phyloP scores from a whole-genome alignment of 2,113 vertebrate genomes.

The Crypturellus undulatus region DNA sequence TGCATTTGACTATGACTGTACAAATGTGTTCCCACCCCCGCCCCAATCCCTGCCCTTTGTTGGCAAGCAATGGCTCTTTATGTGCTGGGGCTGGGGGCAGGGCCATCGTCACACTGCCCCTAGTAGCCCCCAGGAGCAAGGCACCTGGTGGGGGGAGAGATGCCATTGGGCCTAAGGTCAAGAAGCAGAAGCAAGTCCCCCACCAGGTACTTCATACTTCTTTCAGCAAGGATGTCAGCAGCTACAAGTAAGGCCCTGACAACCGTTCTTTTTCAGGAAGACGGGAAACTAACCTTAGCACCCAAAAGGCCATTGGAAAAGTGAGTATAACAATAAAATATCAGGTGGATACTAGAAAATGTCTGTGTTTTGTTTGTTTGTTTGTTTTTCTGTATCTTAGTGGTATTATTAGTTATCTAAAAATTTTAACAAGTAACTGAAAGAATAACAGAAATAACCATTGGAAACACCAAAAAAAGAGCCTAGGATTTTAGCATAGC shows the following conservation, averaged over 20 bases:
- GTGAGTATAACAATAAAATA: neutral
- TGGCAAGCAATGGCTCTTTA: too few species aligned
- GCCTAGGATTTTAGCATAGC: neutral
- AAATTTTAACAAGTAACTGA: neutral
- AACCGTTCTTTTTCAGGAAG: neutral
- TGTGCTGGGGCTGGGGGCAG: too few species aligned
- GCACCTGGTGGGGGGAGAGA: neutral
- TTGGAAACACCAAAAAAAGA: neutral
- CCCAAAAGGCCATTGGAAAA: neutral
- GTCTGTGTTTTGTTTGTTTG: too few species aligned
- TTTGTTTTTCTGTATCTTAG: neutral
- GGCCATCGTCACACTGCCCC: too few species aligned
- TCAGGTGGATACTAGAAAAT: neutral
- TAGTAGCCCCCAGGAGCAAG: too few species aligned
- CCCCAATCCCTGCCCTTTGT: too few species aligned
- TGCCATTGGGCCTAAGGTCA: neutral
- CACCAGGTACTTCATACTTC: neutral
- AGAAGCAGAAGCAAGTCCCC: neutral
- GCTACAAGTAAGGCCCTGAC: neutral
- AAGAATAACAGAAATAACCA: neutral
- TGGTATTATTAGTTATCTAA: neutral
- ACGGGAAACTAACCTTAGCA: neutral
- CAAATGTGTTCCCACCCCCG: too few species aligned
- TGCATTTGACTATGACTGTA: too few species aligned
- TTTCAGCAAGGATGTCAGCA: neutral